Evolutionary conservation across 1,140 invertebrate species (phyloP), one percentile per base, ranked within the genome.

Genomic region (Caenorhabditis brenneri): DNA sequence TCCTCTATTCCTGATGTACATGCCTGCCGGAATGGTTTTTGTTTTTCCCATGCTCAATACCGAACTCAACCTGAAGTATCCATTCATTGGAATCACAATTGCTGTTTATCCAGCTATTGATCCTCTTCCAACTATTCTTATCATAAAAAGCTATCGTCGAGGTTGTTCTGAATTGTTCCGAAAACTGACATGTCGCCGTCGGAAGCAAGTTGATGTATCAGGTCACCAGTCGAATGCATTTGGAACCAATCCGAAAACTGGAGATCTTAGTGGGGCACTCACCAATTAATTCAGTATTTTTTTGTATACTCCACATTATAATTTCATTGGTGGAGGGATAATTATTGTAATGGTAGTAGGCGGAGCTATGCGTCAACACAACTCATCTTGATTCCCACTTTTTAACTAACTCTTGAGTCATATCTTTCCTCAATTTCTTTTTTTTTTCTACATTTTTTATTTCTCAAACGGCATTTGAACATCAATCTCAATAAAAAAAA

Each of bases 1-100:
- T 36, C 58, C 58, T 19, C 31, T 65, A 2, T 65, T 65, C 31
- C 31, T 65, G n/a, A 65, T 65, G 58, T 65, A 65, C 7, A 15
- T 65, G 12, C 58, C 58, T 5, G 58, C 58, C 36, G 29, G 12
- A 33, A 65, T 65, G 58, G 58, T 65, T 19, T 65, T 65, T 33
- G 31, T 65, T 16, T 65, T 65, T n/a, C 58, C 58, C 4, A 65
- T 65, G 58, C 31, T 65, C 16, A 65, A 65, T n/a, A 65, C 58
- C 0, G 58, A 65, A 65, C 31, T 65, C 31, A 36, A 36, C n/a
- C 24, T 65, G 58, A 65, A 65, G 36, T 65, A 65, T 36, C 58
- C 58, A 7, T 65, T 65, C 31, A 65, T 65, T 65, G 58, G 58
- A n/a, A n/a, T 65, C 16, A 65, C 58, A 1, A 65, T 65, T 36